Conservation (phyloP, 35 echinoderm and acorn worm genomes). For the Chiridota heheva region DNA sequence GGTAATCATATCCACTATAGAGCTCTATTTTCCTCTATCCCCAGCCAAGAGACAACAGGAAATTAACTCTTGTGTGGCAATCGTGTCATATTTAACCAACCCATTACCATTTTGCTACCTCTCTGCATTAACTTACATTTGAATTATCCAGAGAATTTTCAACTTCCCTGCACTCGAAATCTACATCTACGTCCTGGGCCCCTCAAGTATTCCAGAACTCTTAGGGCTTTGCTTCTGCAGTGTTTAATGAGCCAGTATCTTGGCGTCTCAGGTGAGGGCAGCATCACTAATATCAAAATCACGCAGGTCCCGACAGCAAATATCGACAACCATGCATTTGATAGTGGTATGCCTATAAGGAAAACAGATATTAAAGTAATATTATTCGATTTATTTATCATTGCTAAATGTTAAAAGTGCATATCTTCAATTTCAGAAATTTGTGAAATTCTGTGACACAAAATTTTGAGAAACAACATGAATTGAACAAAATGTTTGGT, state of each 20-base stretch:
- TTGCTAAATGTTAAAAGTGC: too few relatives aligned
- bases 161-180: constrained; percentile 73
- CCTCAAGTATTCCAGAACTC: constrained; percentile 46
- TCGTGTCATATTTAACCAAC: too few relatives aligned
- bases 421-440: too few relatives aligned
- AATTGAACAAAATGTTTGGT: too few relatives aligned
- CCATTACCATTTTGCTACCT: too few relatives aligned
- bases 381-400: not conserved
- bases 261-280: constrained; percentile 75
- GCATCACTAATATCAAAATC: constrained; percentile 38
- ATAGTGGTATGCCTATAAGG: constrained; percentile 50
- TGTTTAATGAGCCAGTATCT: constrained; percentile 66
- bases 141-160: constrained; percentile 70
- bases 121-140: constrained; percentile 47
- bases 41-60: too few relatives aligned
- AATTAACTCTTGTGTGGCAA: too few relatives aligned
- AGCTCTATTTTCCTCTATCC: too few relatives aligned
- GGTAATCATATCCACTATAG: too few relatives aligned
- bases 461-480: too few relatives aligned
- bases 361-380: constrained; percentile 11
- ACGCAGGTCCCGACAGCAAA: constrained; percentile 28
- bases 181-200: constrained; percentile 51
- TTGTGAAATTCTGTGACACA: too few relatives aligned
- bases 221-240: constrained; percentile 42
- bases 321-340: constrained; percentile 66